These are phyloP conservation scores for Heliconius nattereri DNA, from an alignment of 1,140 invertebrate species.

Conservation along the genomic window DNA sequence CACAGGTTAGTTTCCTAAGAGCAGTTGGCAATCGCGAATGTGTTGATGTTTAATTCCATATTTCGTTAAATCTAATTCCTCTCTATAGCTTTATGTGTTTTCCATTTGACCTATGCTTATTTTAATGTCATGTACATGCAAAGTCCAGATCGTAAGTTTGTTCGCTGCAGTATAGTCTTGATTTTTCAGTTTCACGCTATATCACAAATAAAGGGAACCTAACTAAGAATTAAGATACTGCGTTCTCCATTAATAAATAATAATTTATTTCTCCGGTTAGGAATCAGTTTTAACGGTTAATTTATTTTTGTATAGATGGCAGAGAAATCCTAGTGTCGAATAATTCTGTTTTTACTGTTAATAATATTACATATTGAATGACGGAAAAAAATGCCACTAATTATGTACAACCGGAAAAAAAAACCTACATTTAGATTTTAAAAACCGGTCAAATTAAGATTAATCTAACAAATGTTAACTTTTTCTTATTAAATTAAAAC, in stretches of 20 bases:
- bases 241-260: too few species aligned
- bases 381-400: too few species aligned
- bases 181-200: too few species aligned
- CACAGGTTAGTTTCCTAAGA: conserved; percentile 12
- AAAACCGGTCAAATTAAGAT: not conserved
- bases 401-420: too few species aligned
- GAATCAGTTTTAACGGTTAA: too few species aligned
- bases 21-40: conserved; percentile 28
- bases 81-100: not conserved
- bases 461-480: not conserved
- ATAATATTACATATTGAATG: too few species aligned
- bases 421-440: not conserved
- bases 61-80: not conserved
- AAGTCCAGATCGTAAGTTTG: not conserved
- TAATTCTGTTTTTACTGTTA: too few species aligned
- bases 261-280: too few species aligned
- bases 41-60: conserved; percentile 17
- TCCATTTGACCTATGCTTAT: not conserved
- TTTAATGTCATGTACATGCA: not conserved
- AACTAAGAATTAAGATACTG: too few species aligned
- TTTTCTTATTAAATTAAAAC: not conserved
- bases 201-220: too few species aligned
- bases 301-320: too few species aligned
- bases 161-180: not conserved
- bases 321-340: too few species aligned